Percentiles rank a stretch among this genome's conserved stretches.
Conservation (phyloP, 92 coral and sea anemone species). For the Plumapathes pennacea region DNA sequence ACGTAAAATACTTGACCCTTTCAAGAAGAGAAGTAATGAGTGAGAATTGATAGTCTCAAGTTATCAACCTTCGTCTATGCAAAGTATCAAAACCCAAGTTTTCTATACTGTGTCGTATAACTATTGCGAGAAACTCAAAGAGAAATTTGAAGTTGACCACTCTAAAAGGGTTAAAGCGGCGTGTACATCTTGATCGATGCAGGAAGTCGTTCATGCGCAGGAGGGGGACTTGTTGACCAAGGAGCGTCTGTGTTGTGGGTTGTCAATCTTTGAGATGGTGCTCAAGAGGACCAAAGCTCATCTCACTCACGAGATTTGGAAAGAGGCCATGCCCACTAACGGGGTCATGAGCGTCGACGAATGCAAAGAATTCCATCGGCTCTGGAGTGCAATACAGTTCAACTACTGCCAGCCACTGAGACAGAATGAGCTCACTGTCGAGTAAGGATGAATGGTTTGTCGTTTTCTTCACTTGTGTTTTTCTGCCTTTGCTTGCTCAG, state of each 20-base stretch:
- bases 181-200: conserved; percentile 1
- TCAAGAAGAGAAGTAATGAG: no score
- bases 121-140: no score
- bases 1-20: no score
- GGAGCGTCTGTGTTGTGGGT: conserved; percentile 97
- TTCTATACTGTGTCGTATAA: no score
- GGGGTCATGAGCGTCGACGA: conserved; percentile 97
- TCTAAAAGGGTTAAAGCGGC: not conserved
- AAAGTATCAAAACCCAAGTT: no score
- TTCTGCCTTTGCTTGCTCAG: no score
- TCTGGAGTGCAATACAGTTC: conserved; percentile 98
- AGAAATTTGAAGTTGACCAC: no score
- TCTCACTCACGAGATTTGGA: conserved; percentile 80
- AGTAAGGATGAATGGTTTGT: conserved; percentile 50
- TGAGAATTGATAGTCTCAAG: no score
- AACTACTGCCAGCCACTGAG: conserved; percentile 91
- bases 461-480: not conserved
- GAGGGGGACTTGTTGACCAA: conserved; percentile 97
- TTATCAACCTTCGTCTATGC: no score
- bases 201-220: conserved; percentile 88
- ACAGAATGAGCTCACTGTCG: conserved; percentile 85
- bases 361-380: conserved; percentile 90
- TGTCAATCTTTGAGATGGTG: conserved; percentile 90
- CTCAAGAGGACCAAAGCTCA: conserved; percentile 74
- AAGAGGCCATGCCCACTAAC: conserved; percentile 65